These are phyloP conservation scores for Tetraneura akinire DNA, from an alignment of 1,140 invertebrate species.

Conservation along the genomic window DNA sequence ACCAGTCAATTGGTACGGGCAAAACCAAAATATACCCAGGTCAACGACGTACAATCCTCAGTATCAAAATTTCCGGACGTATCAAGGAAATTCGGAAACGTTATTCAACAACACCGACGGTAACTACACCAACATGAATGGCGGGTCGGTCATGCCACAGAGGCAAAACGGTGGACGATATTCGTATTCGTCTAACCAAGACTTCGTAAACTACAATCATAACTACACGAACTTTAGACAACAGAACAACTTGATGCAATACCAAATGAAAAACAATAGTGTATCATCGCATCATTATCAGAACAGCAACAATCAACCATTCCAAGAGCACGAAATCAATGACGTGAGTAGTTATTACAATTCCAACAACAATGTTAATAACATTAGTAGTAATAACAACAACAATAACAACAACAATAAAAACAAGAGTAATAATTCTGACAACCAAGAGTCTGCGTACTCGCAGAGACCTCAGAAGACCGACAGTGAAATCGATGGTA, in stretches of 20 bases:
- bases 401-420: background rate
- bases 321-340: background rate
- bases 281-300: background rate
- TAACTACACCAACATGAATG: slow-evolving; percentile 51
- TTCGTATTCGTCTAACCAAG: slow-evolving; percentile 41
- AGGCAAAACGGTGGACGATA: slow-evolving; percentile 44
- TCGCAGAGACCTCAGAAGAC: background rate
- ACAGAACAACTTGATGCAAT: background rate
- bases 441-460: background rate
- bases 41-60: background rate
- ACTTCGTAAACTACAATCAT: slow-evolving; percentile 38
- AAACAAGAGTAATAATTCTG: slow-evolving; percentile 53
- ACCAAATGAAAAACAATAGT: slow-evolving; percentile 16
- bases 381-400: background rate
- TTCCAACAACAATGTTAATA: background rate
- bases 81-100: background rate
- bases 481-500: too few relatives aligned
- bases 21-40: background rate
- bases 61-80: slow-evolving; percentile 7
- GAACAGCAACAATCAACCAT: background rate
- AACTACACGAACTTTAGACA: slow-evolving; percentile 35
- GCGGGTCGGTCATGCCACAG: background rate
- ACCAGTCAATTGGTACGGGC: slow-evolving; percentile 37
- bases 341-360: background rate
- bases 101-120: slow-evolving; percentile 54